Percentiles rank a stretch among this genome's conserved stretches.
Conservation (phyloP, 2,113 vertebrate species). For the Manacus vitellinus region DNA sequence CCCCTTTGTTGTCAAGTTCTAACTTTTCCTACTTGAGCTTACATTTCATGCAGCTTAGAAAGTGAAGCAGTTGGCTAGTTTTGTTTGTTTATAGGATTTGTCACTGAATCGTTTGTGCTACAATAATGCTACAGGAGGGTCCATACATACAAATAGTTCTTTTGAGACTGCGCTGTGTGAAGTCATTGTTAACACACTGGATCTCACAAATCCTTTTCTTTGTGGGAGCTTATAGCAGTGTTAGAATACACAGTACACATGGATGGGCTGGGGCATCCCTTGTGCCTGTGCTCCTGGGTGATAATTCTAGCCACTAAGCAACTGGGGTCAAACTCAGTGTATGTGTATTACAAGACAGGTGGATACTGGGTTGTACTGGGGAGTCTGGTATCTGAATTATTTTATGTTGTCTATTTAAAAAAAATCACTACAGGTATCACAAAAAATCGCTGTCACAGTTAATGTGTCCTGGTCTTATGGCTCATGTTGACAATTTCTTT, state of each 20-base stretch:
- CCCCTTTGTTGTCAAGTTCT: not conserved
- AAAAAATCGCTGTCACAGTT: not conserved
- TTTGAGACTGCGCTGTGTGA: not conserved
- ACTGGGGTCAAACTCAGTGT: not conserved
- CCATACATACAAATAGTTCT: not conserved
- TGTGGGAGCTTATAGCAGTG: not conserved
- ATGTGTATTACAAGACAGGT: not conserved
- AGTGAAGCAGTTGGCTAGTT: not conserved
- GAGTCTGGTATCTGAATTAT: not conserved
- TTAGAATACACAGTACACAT: not conserved
- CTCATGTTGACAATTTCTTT: not conserved
- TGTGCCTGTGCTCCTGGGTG: not conserved
- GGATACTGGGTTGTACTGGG: not conserved
- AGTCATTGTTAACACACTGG: not conserved
- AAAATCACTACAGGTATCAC: not conserved
- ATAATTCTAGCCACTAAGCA: not conserved
- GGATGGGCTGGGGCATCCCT: not conserved
- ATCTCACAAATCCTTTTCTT: not conserved
- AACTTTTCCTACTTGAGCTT: not conserved
- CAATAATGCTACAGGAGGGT: not conserved
- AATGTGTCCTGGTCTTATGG: not conserved
- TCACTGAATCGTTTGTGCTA: not conserved
- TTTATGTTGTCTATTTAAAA: not conserved
- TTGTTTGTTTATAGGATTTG: conserved; percentile 24
- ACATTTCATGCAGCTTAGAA: not conserved